Base-by-base conservation (phyloP, 2,113 vertebrate genomes). In the Meles meles region DNA sequence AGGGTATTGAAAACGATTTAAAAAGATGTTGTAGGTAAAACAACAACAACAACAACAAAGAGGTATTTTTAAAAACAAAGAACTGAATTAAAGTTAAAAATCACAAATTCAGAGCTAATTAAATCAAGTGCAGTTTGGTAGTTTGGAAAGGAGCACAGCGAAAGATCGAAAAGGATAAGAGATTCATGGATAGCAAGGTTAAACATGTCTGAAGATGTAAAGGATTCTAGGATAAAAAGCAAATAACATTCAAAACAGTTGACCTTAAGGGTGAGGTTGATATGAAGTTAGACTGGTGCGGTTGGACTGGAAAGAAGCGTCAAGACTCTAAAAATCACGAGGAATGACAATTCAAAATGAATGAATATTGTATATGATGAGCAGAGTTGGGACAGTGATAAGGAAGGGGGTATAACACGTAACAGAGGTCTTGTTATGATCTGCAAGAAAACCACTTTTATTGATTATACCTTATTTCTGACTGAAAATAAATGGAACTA, bases 401-500 rank as follows among this genome's bases (percentile, higher is more conserved):
- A 95, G 44, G 65, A 88, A 88, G 9, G 3, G 34, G n/a, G 42
- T 79, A 80, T 20, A 39, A n/a, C 8, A 94, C 34, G 34, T 49
- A 88, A 96, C 39, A 95, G 25, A 52, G 8, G 84, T 77, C 29
- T 92, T 93, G 18, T 34, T n/a, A 65, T 47, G 25, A 74, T 87
- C 47, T 84, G 23, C 0, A 84, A 91, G 82, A 84, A 96, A 93
- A 89, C 15, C 34, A 74, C n/a, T 87, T 96, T 94, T 76, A 87
- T n/a, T 93, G 25, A 20, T 74, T 90, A 31, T 49, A 88, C 5
- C 44, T 96, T 92, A 94, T 93, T 97, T 88, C 65, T 95, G 79
- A 94, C 42, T 86, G 18, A 94, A 96, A 88, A 96, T 86, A 96
- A 93, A 69, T 29, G 4, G 7, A 84, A 74, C 8, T 39, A 86